Percentiles rank a stretch among this genome's conserved stretches.
Conservation (phyloP, 2,888 invertebrate genomes). For the Acronicta psi region DNA sequence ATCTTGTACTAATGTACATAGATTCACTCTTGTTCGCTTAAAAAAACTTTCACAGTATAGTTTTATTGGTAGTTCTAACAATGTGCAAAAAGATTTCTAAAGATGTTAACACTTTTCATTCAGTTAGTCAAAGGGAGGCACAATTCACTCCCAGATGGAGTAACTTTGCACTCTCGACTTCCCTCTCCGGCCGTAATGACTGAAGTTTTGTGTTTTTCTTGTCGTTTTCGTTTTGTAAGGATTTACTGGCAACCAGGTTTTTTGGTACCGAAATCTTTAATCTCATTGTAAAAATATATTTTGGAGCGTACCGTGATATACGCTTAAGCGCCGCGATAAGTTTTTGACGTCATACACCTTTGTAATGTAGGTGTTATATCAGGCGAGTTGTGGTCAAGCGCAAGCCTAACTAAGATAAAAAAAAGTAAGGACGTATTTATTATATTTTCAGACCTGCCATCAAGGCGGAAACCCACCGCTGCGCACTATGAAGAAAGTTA, state of each 20-base stretch:
- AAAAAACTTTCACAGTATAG: too few relatives aligned
- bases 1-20: too few relatives aligned
- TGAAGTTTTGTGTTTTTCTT: conserved; percentile 80
- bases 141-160: conserved; percentile 67
- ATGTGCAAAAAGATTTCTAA: conserved; percentile 60
- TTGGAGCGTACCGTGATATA: background rate
- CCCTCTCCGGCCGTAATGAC: conserved; percentile 73
- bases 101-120: conserved; percentile 71
- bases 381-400: too few relatives aligned
- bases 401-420: too few relatives aligned
- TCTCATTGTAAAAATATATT: conserved; percentile 16
- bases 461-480: too few relatives aligned
- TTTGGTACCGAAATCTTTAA: conserved; percentile 29
- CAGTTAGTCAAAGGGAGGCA: conserved; percentile 64
- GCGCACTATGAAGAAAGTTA: too few relatives aligned
- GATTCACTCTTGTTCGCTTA: too few relatives aligned
- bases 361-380: background rate
- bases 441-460: too few relatives aligned
- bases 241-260: conserved; percentile 62
- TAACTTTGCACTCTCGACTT: conserved; percentile 78
- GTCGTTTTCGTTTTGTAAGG: conserved; percentile 70
- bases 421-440: too few relatives aligned
- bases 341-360: background rate
- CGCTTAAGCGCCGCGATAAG: too few relatives aligned
- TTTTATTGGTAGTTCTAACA: conserved; percentile 52